phyloP scores from a whole-genome alignment of 2,113 vertebrate genomes.

The Bombycilla garrulus region DNA sequence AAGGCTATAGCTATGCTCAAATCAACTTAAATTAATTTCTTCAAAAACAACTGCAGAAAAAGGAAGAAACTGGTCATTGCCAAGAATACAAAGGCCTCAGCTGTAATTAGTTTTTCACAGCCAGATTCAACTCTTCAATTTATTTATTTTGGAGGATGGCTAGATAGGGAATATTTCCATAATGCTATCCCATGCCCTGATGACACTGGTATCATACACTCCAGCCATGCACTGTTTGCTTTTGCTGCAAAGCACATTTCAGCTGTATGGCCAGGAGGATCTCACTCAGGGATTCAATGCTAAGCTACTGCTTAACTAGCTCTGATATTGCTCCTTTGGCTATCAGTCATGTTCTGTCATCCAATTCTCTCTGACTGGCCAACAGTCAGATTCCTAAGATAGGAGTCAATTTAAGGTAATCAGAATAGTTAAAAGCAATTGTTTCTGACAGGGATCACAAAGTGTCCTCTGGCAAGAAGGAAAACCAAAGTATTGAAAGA shows the following conservation, averaged over 20 bases:
- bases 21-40: slow-evolving; percentile 14
- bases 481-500: background rate
- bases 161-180: background rate
- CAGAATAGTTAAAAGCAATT: background rate
- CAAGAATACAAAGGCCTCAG: background rate
- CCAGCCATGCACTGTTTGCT: background rate
- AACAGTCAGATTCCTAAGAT: background rate
- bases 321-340: background rate
- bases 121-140: background rate
- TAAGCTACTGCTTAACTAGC: background rate
- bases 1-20: background rate
- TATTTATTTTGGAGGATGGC: background rate
- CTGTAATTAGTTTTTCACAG: slow-evolving; percentile 27
- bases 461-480: background rate
- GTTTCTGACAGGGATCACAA: background rate
- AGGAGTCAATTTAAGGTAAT: background rate
- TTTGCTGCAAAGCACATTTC: background rate
- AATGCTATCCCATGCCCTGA: background rate
- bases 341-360: background rate
- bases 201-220: background rate
- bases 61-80: background rate
- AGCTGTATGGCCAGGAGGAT: background rate
- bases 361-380: background rate
- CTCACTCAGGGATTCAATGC: background rate
- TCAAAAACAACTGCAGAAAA: background rate